Conservation (phyloP, 2,888 invertebrate species). For the Podotricha telesiphe region DNA sequence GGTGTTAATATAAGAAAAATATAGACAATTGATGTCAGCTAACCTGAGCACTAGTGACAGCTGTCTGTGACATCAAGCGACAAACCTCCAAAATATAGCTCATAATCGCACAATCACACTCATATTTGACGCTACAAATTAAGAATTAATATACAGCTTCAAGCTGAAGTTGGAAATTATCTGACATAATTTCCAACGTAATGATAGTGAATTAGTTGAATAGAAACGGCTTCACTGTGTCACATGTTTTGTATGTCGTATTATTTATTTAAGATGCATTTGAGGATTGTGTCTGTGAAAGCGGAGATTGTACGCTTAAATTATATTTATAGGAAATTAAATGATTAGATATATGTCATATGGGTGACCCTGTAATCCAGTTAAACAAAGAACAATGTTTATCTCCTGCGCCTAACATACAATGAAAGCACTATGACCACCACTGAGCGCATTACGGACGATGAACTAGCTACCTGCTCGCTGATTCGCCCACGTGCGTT, state of each 20-base stretch:
- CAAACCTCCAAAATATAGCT: not conserved
- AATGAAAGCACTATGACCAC: too few species aligned
- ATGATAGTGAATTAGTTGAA: constrained; percentile 4
- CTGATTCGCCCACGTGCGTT: too few species aligned
- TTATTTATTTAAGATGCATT: not conserved
- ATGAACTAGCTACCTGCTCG: too few species aligned
- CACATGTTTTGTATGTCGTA: not conserved
- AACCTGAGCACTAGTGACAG: not conserved
- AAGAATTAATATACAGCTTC: constrained; percentile 1
- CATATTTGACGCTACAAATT: not conserved
- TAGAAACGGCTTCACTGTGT: not conserved
- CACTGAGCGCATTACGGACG: too few species aligned
- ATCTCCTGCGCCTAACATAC: too few species aligned
- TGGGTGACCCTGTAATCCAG: too few species aligned
- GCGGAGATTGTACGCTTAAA: not conserved
- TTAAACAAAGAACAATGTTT: too few species aligned
- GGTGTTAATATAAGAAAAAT: too few species aligned
- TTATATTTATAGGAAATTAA: too few species aligned
- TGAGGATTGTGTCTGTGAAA: not conserved
- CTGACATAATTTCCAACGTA: not conserved
- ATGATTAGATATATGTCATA: too few species aligned
- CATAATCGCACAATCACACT: not conserved
- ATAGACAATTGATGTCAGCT: not conserved
- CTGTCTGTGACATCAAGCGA: not conserved
- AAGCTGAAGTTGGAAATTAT: not conserved